phyloP scores from a whole-genome alignment of 2,113 vertebrate genomes.

The Zosterops lateralis region DNA sequence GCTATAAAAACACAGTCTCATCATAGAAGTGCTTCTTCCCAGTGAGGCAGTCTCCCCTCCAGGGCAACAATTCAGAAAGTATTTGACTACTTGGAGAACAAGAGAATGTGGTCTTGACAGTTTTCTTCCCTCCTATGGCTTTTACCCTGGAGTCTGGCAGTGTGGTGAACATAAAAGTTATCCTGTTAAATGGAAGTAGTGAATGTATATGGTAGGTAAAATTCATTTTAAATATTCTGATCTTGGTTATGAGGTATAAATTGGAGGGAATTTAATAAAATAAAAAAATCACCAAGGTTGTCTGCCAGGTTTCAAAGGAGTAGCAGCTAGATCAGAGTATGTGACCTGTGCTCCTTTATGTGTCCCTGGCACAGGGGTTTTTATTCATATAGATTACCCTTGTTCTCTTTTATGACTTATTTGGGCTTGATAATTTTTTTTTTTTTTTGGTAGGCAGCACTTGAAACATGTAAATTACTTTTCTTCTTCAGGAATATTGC shows the following conservation, averaged over 20 bases:
- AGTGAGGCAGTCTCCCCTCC: neutral
- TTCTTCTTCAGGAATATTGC: slow-evolving; percentile 8
- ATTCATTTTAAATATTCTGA: neutral
- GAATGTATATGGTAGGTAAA: neutral
- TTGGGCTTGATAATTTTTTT: slow-evolving; percentile 1
- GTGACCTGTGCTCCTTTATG: neutral
- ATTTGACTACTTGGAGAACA: neutral
- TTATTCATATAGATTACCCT: neutral
- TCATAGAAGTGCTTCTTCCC: neutral
- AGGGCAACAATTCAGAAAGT: neutral
- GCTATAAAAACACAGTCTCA: neutral
- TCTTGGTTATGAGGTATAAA: neutral
- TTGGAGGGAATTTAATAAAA: neutral
- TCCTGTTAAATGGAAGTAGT: neutral
- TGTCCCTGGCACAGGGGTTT: neutral
- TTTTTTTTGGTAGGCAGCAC: neutral
- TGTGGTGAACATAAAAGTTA: neutral
- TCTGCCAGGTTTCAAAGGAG: neutral
- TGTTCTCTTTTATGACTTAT: neutral
- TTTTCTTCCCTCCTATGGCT: neutral
- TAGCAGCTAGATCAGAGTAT: neutral
- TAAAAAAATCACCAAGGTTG: neutral
- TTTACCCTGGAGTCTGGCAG: neutral
- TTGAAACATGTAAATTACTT: slow-evolving; percentile 41
- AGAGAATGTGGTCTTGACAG: neutral